Evolutionary conservation across 2,888 invertebrate genomes (phyloP).

Genomic region (Drosophila parthenogenetica): DNA sequence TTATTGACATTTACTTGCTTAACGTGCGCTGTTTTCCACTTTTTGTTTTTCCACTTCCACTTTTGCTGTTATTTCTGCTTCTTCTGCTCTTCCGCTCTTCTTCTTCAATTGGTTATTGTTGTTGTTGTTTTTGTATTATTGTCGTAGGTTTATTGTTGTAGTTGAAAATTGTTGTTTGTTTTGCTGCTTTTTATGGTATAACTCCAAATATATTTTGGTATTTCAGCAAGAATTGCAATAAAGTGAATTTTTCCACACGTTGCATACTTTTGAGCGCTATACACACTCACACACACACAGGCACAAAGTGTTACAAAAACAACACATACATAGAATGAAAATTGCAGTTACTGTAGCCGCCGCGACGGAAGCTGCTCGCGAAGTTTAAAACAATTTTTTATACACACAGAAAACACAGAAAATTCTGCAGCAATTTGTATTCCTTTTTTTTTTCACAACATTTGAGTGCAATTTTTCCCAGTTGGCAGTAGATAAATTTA

Average conservation of each 20-base stretch:
- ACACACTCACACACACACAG: conserved; percentile 39
- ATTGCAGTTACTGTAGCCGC: conserved; percentile 68
- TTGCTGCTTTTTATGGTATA: conserved; percentile 31
- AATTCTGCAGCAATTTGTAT: conserved; percentile 33
- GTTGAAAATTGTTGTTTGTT: conserved; percentile 28
- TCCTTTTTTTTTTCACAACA: neutral
- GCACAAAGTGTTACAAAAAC: conserved; percentile 46
- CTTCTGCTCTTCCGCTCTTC: conserved; percentile 16
- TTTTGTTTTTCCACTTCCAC: neutral
- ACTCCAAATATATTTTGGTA: conserved; percentile 34
- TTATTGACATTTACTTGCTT: conserved; percentile 79
- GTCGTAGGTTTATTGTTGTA: conserved; percentile 46
- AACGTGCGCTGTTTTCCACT: conserved; percentile 37
- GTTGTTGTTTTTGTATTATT: conserved; percentile 40
- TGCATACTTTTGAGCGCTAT: conserved; percentile 71
- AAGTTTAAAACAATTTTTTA: conserved; percentile 77
- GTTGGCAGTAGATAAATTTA: conserved; percentile 20
- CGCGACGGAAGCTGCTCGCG: conserved; percentile 64
- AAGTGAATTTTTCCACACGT: conserved; percentile 72
- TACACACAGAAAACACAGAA: conserved; percentile 33
- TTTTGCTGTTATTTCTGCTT: conserved; percentile 22
- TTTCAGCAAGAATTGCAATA: conserved; percentile 70
- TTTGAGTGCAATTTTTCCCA: neutral
- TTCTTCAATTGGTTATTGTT: conserved; percentile 3
- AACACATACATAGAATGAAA: conserved; percentile 47